These are phyloP conservation scores for Drosophila pseudoobscura DNA, from an alignment of 1,140 invertebrate genomes.

Conservation along the genomic window DNA sequence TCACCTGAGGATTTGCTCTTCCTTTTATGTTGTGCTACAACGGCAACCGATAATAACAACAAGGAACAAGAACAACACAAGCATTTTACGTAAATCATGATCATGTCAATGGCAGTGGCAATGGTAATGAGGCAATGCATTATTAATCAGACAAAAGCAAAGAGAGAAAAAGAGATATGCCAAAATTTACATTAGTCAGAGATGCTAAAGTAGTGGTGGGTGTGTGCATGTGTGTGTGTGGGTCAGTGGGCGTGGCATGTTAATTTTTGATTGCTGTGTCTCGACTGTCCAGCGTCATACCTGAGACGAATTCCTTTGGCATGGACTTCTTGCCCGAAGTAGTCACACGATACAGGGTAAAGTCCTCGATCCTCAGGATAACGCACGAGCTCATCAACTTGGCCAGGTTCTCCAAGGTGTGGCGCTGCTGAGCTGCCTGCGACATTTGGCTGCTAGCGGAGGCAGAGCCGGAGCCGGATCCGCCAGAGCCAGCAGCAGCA, in stretches of 20 bases:
- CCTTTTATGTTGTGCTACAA: constrained; percentile 85
- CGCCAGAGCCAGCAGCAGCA: constrained; percentile 29
- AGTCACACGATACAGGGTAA: constrained; percentile 92
- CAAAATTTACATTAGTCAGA: constrained; percentile 37
- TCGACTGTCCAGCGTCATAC: constrained; percentile 83
- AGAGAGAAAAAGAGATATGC: constrained; percentile 57
- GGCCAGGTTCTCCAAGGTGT: constrained; percentile 89
- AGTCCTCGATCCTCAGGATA: constrained; percentile 94
- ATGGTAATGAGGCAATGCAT: constrained; percentile 21
- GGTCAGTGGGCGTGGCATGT: constrained; percentile 31
- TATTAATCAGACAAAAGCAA: constrained; percentile 35
- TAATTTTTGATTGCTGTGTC: background rate
- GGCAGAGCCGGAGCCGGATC: constrained; percentile 51
- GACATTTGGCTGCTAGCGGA: constrained; percentile 73
- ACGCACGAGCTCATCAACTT: constrained; percentile 97
- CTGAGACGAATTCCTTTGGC: constrained; percentile 91
- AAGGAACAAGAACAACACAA: constrained; percentile 66
- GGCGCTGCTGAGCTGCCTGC: constrained; percentile 86
- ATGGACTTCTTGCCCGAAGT: constrained; percentile 88
- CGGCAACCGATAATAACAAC: constrained; percentile 23
- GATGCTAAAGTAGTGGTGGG: background rate
- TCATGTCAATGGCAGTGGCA: constrained; percentile 32
- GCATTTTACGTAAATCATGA: constrained; percentile 47
- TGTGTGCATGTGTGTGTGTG: constrained; percentile 8
- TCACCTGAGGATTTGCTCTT: constrained; percentile 84